These are phyloP conservation scores for Hypselothyrea guttata DNA, from an alignment of 2,888 invertebrate genomes.

Conservation along the genomic window DNA sequence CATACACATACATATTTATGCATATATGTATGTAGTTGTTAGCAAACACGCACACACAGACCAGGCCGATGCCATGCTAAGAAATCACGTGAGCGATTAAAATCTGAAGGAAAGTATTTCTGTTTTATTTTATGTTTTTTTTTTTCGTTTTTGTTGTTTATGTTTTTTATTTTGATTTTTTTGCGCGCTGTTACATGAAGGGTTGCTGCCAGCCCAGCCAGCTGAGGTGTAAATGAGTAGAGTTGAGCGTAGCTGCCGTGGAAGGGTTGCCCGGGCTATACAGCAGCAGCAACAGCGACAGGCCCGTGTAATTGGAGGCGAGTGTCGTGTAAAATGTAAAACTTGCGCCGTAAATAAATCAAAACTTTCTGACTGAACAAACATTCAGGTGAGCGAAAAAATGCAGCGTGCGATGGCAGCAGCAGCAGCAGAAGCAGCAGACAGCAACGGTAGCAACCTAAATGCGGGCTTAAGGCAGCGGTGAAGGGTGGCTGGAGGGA, in stretches of 20 bases:
- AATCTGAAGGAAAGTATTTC: constrained; percentile 75
- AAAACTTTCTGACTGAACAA: constrained; percentile 78
- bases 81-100: constrained; percentile 77
- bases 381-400: constrained; percentile 77
- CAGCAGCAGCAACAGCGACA: constrained; percentile 24
- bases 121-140: constrained; percentile 44
- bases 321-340: constrained; percentile 79
- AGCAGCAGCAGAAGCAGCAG: constrained; percentile 33
- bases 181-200: constrained; percentile 44
- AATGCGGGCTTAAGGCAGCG: constrained; percentile 36
- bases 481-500: background rate
- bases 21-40: background rate
- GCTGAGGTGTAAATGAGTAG: constrained; percentile 71
- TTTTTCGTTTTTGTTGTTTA: background rate
- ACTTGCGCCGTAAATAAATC: constrained; percentile 78
- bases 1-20: constrained; percentile 4
- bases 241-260: constrained; percentile 35
- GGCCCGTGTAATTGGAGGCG: constrained; percentile 76
- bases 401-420: constrained; percentile 60
- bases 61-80: constrained; percentile 28
- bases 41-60: constrained; percentile 13
- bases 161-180: constrained; percentile 12
- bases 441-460: constrained; percentile 26
- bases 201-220: constrained; percentile 53
- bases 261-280: constrained; percentile 51